A percentile compares a stretch with the other conserved stretches of the same genome.
Conservation (phyloP, 1,140 invertebrate species). For the Eciton burchellii region DNA sequence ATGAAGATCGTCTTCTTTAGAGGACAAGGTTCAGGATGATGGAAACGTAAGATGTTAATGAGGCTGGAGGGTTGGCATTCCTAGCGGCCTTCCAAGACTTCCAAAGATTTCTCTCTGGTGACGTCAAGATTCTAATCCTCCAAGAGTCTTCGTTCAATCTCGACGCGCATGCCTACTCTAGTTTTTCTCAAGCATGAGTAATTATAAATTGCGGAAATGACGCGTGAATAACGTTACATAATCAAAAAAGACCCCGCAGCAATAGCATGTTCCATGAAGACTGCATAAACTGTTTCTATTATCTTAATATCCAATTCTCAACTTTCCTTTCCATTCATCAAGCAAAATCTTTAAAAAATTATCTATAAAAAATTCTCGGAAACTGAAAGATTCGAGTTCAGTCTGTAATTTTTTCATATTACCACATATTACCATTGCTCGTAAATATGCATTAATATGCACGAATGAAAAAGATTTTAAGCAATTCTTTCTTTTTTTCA, state of each 20-base stretch:
- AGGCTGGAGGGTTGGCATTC: conserved; percentile 85
- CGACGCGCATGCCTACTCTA: conserved; percentile 66
- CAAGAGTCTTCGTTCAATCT: conserved; percentile 79
- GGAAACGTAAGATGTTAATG: conserved; percentile 86
- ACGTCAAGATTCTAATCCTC: conserved; percentile 82
- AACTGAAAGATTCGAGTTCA: too few relatives aligned
- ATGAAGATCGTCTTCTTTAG: conserved; percentile 81
- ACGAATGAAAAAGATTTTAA: too few relatives aligned
- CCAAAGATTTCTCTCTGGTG: conserved; percentile 84
- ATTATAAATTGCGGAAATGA: background rate
- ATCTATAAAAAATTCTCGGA: too few relatives aligned
- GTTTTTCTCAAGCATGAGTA: conserved; percentile 6
- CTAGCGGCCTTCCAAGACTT: conserved; percentile 83
- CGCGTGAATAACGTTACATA: background rate
- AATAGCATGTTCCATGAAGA: background rate
- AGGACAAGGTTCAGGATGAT: conserved; percentile 78
- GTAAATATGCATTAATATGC: too few relatives aligned
- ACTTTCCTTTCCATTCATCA: too few relatives aligned
- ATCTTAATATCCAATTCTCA: too few relatives aligned
- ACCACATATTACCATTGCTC: too few relatives aligned
- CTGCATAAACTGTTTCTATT: background rate
- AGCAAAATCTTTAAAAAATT: background rate
- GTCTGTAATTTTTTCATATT: too few relatives aligned
- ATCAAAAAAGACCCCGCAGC: background rate
- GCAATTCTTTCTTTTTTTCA: background rate